Evolutionary conservation across 2,888 invertebrate species (phyloP), one percentile per base, ranked within the genome.

Genomic region (Spisula solida): DNA sequence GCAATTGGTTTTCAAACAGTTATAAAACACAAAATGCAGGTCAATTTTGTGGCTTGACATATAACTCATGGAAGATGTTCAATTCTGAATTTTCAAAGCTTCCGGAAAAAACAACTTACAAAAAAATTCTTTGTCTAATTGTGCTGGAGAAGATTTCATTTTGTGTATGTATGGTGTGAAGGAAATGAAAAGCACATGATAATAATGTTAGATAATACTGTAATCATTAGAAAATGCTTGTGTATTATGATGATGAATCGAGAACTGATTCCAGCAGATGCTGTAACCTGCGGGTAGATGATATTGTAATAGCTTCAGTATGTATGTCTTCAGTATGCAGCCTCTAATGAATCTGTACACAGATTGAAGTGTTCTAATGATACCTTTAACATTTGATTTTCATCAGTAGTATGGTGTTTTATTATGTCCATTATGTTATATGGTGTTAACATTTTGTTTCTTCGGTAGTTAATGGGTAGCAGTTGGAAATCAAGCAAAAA

Each of bases 111-210:
- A 41, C 41, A 5, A 41, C 41, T 8, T 5, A 8, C 8, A 41
- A 41, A 2, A 41, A 41, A 41, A 2, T 41, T 41, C 4, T 41
- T 41, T 2, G 41, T 8, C 41, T 41, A 41, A 25, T n/a, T 66
- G 4, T 25, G 25, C 10, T 66, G 25, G 6, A 25, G n/a, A 25
- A 66, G 25, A 66, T n/a, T 66, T 31, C 5, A 25, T 75, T 70
- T 31, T 31, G 18, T 31, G 18, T 4, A 25, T 4, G 34, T 41
- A 41, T 41, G 41, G 41, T 41, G 8, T 41, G 41, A 41, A 31
- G 31, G 16, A 75, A 75, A 75, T 75, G 75, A 75, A 75, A 75
- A 75, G 31, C 75, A 75, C 34, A 75, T 75, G 75, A 75, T 34
- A 75, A 75, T 75, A 75, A 18, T 75, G 75, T 75, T 75, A 75